Evolutionary conservation across 1,140 invertebrate species (phyloP), one percentile per base, ranked within the genome.

Genomic region (Musca vetustissima): DNA sequence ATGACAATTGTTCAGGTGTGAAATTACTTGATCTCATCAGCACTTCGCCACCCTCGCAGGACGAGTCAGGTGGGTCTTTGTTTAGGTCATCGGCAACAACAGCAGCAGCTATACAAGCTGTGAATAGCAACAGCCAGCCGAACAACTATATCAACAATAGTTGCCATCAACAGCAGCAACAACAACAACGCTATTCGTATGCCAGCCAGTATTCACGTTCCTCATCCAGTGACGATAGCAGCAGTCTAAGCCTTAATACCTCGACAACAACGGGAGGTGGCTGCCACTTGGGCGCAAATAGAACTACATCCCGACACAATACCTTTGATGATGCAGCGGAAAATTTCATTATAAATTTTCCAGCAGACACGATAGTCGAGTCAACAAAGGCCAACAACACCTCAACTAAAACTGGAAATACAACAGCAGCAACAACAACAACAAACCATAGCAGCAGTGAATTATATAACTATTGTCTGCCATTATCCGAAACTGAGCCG

Each of bases 291-390:
- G n/a, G n/a, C n/a, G 28, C 3, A 28, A 28, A 28, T 8, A 28
- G 28, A 21, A 22, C 48, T 49, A n/a, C n/a, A n/a, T n/a, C 43
- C 2, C 15, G 50, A n/a, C 55, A 70, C 24, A 76, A 72, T 47
- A 70, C 72, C 9, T 80, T 80, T 69, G 78, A 80, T 74, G 78
- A 80, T 71, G 75, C 76, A 21, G 78, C 78, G n/a, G 78, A 80
- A 72, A 73, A 76, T 66, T 80, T 80, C 53, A 74, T 80, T 53
- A 80, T 80, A 21, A 80, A 80, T 48, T 80, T 80, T 66, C 78
- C 78, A 24, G 77, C 78, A 13, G 77, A 75, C n/a, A 69, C 70
- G 74, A n/a, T 73, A 72, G 71, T 19, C 57, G 36, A 43, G 6
- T n/a, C n/a, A n/a, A 43, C 36, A 43, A 43, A 43, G 36, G 11